Evolutionary conservation across 2,888 invertebrate genomes (phyloP), one percentile per base, ranked within the genome.

Genomic region (Lagria hirta): DNA sequence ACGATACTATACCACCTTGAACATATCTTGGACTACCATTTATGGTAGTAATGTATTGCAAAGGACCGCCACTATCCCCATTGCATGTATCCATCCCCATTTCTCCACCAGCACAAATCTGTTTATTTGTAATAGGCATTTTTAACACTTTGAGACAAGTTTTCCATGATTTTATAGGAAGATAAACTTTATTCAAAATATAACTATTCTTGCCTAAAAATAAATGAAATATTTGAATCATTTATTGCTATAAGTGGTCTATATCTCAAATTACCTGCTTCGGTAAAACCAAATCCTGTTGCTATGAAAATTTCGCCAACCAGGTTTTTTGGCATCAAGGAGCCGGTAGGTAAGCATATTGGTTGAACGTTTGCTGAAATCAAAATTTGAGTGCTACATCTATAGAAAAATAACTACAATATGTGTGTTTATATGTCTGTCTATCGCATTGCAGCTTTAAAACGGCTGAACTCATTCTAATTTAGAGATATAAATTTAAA

Each of bases 271-370:
- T 73, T 69, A 77, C 83, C 78, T 38, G 68, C 68, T 65, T 83
- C 81, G 20, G 82, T 84, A 53, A 80, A 77, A 15, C 87, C 87
- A 87, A 87, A 88, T 1, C 88, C 88, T 3, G 85, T 82, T 1
- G 84, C 83, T 29, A 80, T 75, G 51, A 80, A 77, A 55, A 74
- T 71, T 51, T 68, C 68, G 3, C 76, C 76, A 5, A 72, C 72
- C 23, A 79, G 71, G 36, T 72, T 65, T 12, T 12, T 7, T 5
- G 11, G 29, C 4, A 38, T 11, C 4, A 37, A 18, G 5, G 22
- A 12, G n/a, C 23, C 38, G 3, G 5, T n/a, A 1, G 38, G 38
- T n/a, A 38, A 21, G 16, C 38, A 38, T n/a, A 38, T 38, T 8
- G 38, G 38, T 16, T 38, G 24, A 0, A 38, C 30, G 12, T 30